Base-by-base conservation (phyloP, 2,797 vertebrate genomes). In the Paedocypris micromegethes region DNA sequence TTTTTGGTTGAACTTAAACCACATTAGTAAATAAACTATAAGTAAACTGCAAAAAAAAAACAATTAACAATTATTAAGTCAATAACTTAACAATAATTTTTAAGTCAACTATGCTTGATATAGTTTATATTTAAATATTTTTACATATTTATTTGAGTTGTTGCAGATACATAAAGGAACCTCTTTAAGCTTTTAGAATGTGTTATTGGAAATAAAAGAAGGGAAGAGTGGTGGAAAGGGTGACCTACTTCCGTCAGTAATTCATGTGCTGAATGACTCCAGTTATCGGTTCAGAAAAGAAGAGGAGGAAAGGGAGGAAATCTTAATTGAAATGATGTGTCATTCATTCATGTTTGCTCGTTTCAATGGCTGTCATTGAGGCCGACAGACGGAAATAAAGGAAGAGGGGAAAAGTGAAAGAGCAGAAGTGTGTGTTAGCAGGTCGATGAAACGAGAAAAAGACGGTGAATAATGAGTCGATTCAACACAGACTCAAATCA, bases 291-390 rank as follows among this genome's bases (percentile, higher is more conserved):
- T 53, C 46, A 53, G 51, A 41, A 51, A 54, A 61, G 57, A 61
- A 42, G 66, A 49, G 53, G 9, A 23, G 39, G 45, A 5, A 55
- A 48, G 1, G 2, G 47, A n/a, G 5, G 4, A 9, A 45, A 46
- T 47, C 55, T 58, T 75, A 77, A 81, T 79, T 79, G 63, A 81
- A 78, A 72, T 65, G 61, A 61, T 70, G 69, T 68, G 60, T 45
- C 57, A 57, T 73, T 78, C 64, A 48, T 64, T 67, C 75, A 68
- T 59, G 67, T 50, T 43, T 53, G 40, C 23, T 5, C 44, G 61
- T 64, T 68, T 69, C 64, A 74, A 72, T 76, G 68, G 65, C 71
- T 77, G 79, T 73, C 72, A 68, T 5, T 61, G 67, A 64, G 58
- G 60, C 45, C 51, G 68, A 56, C 37, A 9, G 59, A 66, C 23